Base-by-base conservation (phyloP, 1,140 invertebrate genomes). In the Coptotermes formosanus region DNA sequence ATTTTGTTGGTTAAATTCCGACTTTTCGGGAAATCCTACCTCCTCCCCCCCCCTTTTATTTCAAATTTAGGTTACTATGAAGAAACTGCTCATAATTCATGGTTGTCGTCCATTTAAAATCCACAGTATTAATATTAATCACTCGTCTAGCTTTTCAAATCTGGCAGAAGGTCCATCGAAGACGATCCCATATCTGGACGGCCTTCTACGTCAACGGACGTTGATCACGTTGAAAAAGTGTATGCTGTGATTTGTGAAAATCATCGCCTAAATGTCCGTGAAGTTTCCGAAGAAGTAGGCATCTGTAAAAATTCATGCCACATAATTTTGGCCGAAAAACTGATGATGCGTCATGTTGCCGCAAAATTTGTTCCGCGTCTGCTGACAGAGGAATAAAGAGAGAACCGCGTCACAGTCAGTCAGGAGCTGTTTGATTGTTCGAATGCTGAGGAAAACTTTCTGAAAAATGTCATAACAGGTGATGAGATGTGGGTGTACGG, bases 401-500 rank as follows among this genome's bases (percentile, higher is more conserved):
- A 12, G 25, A 1, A 44, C 8, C 48, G 83, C 2, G 83, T 32
- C 21, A 25, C 8, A 25, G 25, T 16, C 43, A 32, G 83, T 55
- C 83, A 84, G 43, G 83, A 84, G 43, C 83, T 84, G 83, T 7
- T 12, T 84, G 83, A 84, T 44, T 19, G 11, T 84, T 44, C 83
- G 19, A 44, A 84, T 32, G 2, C n/a, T n/a, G 21, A 84, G 12
- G n/a, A 84, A 84, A 84, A 84, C 83, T 84, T 84, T 7, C 43
- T 32, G 6, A 32, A n/a, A 55, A 55, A 32, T 25, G 43, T 32
- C 23, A 30, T 84, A 84, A 12, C 43, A 9, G 23, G 23, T 84
- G 8, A 84, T 84, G 83, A 84, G 25, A n/a, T 32, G 43, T 32
- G 83, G 83, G 83, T 84, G n/a, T 84, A 25, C 12, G 83, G 83